A percentile compares a stretch with the other conserved stretches of the same genome.
These are phyloP conservation scores for Syngnathus floridae DNA, from an alignment of 2,113 vertebrate species.

Conservation along the genomic window DNA sequence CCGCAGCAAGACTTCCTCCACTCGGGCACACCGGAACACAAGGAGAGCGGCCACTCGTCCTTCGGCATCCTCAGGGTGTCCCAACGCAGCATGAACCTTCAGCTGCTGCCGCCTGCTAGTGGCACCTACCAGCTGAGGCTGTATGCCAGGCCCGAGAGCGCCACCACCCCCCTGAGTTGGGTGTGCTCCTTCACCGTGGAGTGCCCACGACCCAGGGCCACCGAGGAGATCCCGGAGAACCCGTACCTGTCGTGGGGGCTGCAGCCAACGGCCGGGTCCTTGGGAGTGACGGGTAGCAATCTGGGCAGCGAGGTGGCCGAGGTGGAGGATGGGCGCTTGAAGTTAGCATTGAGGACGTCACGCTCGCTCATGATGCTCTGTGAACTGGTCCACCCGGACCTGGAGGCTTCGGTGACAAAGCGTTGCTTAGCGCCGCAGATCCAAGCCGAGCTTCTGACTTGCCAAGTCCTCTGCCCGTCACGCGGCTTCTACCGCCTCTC, in stretches of 20 bases:
- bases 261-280: constrained; percentile 45
- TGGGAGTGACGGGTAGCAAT: constrained; percentile 63
- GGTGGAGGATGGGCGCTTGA: constrained; percentile 49
- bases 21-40: constrained; percentile 42
- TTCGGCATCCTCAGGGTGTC: constrained; percentile 61
- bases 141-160: constrained; percentile 58
- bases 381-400: constrained; percentile 61
- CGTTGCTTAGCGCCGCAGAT: constrained; percentile 71
- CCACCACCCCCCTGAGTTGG: constrained; percentile 60
- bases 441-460: constrained; percentile 63
- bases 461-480: constrained; percentile 67
- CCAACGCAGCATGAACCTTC: constrained; percentile 62
- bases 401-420: constrained; percentile 56
- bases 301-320: constrained; percentile 50
- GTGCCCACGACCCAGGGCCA: constrained; percentile 43
- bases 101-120: constrained; percentile 60
- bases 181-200: constrained; percentile 75
- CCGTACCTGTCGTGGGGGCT: constrained; percentile 76
- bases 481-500: constrained; percentile 72
- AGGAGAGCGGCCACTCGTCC: constrained; percentile 52
- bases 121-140: constrained; percentile 74
- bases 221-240: constrained; percentile 65
- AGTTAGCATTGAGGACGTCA: constrained; percentile 61
- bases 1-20: constrained; percentile 59
- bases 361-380: constrained; percentile 62